Evolutionary conservation across 2,888 invertebrate species (phyloP).

Genomic region (Heliothis peltigera): DNA sequence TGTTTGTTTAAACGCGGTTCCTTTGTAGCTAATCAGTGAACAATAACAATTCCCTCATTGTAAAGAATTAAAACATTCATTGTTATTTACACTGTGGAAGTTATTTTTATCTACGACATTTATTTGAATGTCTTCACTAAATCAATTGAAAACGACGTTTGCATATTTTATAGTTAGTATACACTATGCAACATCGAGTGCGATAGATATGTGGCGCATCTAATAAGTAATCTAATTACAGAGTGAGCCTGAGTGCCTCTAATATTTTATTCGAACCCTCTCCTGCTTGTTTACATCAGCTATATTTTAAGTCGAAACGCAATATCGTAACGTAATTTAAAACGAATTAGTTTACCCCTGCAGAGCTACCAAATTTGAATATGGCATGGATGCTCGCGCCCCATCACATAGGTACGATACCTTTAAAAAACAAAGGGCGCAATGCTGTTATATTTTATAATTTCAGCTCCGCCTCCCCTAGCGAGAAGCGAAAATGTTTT

Average conservation of each 20-base stretch:
- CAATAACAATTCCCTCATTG: slow-evolving; percentile 49
- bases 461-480: slow-evolving; percentile 73
- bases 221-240: slow-evolving; percentile 77
- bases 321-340: slow-evolving; percentile 90
- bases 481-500: slow-evolving; percentile 75
- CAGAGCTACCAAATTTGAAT: slow-evolving; percentile 85
- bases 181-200: slow-evolving; percentile 32
- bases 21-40: slow-evolving; percentile 47
- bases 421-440: slow-evolving; percentile 87
- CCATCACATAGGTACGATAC: slow-evolving; percentile 77
- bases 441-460: slow-evolving; percentile 83
- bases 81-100: not conserved
- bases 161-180: not conserved
- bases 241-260: slow-evolving; percentile 69
- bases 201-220: slow-evolving; percentile 66
- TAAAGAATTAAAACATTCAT: slow-evolving; percentile 32
- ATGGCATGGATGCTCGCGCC: slow-evolving; percentile 82
- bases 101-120: not conserved
- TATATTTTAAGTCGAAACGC: slow-evolving; percentile 85
- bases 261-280: slow-evolving; percentile 84
- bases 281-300: slow-evolving; percentile 82
- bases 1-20: slow-evolving; percentile 39
- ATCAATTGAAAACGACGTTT: slow-evolving; percentile 10
- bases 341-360: slow-evolving; percentile 89
- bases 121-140: slow-evolving; percentile 15